A percentile compares a stretch with the other conserved stretches of the same genome.
Conservation (phyloP, 2,888 invertebrate genomes). For the Drosophila antonietae region DNA sequence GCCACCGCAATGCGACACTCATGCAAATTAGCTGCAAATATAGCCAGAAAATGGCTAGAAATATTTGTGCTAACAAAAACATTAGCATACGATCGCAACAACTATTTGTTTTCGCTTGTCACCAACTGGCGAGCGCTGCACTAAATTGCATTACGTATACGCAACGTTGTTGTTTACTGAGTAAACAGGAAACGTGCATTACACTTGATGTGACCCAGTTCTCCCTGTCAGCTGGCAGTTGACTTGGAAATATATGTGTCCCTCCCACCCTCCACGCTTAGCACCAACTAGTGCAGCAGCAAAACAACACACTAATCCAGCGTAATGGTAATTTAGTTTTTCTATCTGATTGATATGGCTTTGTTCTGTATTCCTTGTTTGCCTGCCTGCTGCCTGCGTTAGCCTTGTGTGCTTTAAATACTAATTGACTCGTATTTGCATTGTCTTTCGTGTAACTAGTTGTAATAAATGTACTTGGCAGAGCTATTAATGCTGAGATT, state of each 20-base stretch:
- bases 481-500: not conserved
- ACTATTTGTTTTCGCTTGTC: conserved; percentile 44
- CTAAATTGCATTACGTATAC: conserved; percentile 51
- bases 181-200: conserved; percentile 11
- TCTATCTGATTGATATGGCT: conserved; percentile 8
- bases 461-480: not conserved
- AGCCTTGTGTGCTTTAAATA: not conserved
- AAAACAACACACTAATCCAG: conserved; percentile 17
- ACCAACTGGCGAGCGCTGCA: conserved; percentile 10
- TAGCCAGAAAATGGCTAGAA: conserved; percentile 30
- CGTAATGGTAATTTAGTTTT: conserved; percentile 1
- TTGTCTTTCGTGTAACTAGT: not conserved
- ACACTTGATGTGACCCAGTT: conserved; percentile 28
- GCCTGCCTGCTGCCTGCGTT: not conserved
- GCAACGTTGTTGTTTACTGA: conserved; percentile 16
- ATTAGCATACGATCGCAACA: conserved; percentile 49
- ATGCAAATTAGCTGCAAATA: conserved; percentile 63
- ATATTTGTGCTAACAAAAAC: conserved; percentile 30
- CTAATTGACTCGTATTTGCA: not conserved
- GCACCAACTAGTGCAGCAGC: not conserved
- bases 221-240: conserved; percentile 11
- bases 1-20: conserved; percentile 51
- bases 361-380: not conserved
- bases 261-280: not conserved
- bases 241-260: conserved; percentile 1